Conservation (phyloP, 1,140 invertebrate genomes). For the Trigoniulus corallinus region DNA sequence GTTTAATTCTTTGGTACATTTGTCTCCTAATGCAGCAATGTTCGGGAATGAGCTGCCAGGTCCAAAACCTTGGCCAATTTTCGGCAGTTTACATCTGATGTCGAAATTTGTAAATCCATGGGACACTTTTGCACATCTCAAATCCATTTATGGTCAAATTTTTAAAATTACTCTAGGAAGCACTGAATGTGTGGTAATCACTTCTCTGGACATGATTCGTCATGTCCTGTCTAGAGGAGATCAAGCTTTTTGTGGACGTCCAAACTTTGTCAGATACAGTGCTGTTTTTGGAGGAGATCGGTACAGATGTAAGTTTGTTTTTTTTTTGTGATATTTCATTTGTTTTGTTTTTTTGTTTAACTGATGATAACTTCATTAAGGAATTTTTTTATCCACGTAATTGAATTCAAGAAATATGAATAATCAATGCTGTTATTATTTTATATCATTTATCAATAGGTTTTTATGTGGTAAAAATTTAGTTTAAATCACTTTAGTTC, state of each 20-base stretch:
- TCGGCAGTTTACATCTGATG: not conserved
- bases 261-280: slow-evolving; percentile 53
- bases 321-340: slow-evolving; percentile 9
- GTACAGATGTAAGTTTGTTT: slow-evolving; percentile 46
- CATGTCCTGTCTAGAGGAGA: slow-evolving; percentile 66
- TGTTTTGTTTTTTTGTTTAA: slow-evolving; percentile 4
- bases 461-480: no score
- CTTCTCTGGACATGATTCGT: slow-evolving; percentile 48
- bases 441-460: no score
- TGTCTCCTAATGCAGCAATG: no score
- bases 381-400: not conserved
- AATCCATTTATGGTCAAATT: not conserved
- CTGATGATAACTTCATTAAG: not conserved
- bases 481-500: no score
- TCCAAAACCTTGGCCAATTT: not conserved
- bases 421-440: slow-evolving; percentile 2
- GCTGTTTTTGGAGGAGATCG: slow-evolving; percentile 44
- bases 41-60: not conserved
- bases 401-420: not conserved
- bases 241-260: slow-evolving; percentile 57
- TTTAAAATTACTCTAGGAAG: slow-evolving; percentile 41
- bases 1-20: no score
- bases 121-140: not conserved
- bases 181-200: slow-evolving; percentile 54
- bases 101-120: not conserved